These are phyloP conservation scores for Apocrypta bakeri DNA, from an alignment of 1,140 invertebrate species.

Conservation along the genomic window DNA sequence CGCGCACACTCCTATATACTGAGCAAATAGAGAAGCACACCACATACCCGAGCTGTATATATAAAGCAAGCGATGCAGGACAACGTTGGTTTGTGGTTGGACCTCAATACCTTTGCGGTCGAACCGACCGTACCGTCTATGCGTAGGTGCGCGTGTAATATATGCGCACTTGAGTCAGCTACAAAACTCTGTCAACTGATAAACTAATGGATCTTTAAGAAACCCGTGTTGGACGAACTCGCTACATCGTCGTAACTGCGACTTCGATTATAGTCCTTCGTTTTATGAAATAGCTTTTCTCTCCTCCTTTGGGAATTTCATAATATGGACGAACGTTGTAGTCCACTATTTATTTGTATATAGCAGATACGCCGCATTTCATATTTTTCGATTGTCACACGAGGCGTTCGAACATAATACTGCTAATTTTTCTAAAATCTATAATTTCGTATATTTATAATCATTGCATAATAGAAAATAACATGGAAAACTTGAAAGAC, in stretches of 20 bases:
- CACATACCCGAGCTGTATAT: neutral
- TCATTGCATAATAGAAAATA: neutral
- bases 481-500: no score
- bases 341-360: no score
- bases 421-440: no score
- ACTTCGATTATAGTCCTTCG: no score
- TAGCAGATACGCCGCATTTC: no score
- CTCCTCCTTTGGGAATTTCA: no score
- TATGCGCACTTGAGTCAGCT: neutral
- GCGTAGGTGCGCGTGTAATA: neutral
- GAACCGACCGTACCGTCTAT: constrained; percentile 47
- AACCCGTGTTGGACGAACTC: no score
- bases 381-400: no score
- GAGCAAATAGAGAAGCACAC: neutral
- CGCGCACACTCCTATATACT: neutral
- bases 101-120: constrained; percentile 66
- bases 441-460: no score
- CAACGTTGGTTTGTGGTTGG: constrained; percentile 66
- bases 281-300: no score
- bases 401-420: neutral
- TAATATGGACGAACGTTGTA: no score
- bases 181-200: neutral
- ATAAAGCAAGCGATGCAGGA: constrained; percentile 19
- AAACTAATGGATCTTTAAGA: neutral
- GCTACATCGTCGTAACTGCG: no score